A percentile compares a stretch with the other conserved stretches of the same genome.
These are phyloP conservation scores for Ginglymostoma cirratum DNA, from an alignment of 2,113 vertebrate genomes.

Conservation along the genomic window DNA sequence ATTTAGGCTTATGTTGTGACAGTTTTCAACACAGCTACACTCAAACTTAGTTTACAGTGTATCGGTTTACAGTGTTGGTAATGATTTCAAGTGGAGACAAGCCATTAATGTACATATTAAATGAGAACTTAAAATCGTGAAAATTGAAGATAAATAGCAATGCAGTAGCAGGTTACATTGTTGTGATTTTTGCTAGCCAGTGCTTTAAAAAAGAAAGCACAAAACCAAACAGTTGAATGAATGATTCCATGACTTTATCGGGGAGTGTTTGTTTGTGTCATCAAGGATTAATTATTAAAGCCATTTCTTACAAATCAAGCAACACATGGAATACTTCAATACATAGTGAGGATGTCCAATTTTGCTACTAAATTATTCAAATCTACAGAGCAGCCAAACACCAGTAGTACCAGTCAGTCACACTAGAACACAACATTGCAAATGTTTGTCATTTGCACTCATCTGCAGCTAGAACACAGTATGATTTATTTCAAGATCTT, in stretches of 20 bases:
- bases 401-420: background rate
- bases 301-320: background rate
- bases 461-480: too few relatives aligned
- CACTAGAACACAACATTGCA: background rate
- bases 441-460: too few relatives aligned
- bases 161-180: background rate
- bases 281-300: background rate
- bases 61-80: background rate
- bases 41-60: too few relatives aligned
- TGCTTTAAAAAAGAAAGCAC: background rate
- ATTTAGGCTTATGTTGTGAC: too few relatives aligned
- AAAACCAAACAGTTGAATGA: background rate
- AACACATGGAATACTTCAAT: background rate
- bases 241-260: background rate
- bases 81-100: background rate
- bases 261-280: background rate
- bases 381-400: background rate
- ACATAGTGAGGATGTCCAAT: background rate
- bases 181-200: background rate
- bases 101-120: background rate
- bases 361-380: background rate
- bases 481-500: too few relatives aligned
- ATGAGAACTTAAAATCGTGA: background rate
- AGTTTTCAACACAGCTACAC: background rate
- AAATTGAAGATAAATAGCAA: too few relatives aligned